Evolutionary conservation across 1,140 invertebrate species (phyloP).

Genomic region (Archegozetes longisetosus): DNA sequence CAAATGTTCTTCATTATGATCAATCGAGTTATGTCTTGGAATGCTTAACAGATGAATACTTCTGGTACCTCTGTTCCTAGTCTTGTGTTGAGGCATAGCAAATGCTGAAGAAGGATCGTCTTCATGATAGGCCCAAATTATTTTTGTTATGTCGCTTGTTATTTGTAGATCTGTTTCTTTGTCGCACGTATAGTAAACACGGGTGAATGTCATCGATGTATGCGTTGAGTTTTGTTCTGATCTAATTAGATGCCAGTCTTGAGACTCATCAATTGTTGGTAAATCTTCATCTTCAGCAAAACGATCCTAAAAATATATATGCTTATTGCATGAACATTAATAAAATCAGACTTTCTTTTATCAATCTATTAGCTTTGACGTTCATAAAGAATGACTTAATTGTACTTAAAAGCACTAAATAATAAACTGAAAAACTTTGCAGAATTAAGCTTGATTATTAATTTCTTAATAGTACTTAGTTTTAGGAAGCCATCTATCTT

Average conservation of each 20-base stretch:
- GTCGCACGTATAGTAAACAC: slow-evolving; percentile 24
- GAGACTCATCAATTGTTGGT: slow-evolving; percentile 21
- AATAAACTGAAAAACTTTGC: too few species aligned
- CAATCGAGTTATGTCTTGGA: not conserved
- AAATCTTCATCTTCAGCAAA: slow-evolving; percentile 21
- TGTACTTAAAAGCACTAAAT: too few species aligned
- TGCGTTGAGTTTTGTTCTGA: slow-evolving; percentile 24
- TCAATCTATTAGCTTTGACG: too few species aligned
- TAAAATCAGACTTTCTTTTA: too few species aligned
- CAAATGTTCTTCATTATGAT: too few species aligned
- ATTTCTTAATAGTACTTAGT: too few species aligned
- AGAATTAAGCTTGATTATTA: too few species aligned
- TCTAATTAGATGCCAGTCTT: slow-evolving; percentile 23
- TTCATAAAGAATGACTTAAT: too few species aligned
- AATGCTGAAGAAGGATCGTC: slow-evolving; percentile 22
- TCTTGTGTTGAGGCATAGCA: slow-evolving; percentile 20
- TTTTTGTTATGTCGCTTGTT: slow-evolving; percentile 21
- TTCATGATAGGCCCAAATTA: slow-evolving; percentile 24
- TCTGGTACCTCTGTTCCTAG: slow-evolving; percentile 18
- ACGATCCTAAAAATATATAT: slow-evolving; percentile 22
- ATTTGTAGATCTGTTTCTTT: slow-evolving; percentile 20
- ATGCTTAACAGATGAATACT: slow-evolving; percentile 18
- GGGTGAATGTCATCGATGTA: slow-evolving; percentile 21
- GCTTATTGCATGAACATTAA: too few species aligned
- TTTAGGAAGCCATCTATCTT: too few species aligned